Conservation (phyloP, 2,888 invertebrate species). For the Thereva nobilitata region DNA sequence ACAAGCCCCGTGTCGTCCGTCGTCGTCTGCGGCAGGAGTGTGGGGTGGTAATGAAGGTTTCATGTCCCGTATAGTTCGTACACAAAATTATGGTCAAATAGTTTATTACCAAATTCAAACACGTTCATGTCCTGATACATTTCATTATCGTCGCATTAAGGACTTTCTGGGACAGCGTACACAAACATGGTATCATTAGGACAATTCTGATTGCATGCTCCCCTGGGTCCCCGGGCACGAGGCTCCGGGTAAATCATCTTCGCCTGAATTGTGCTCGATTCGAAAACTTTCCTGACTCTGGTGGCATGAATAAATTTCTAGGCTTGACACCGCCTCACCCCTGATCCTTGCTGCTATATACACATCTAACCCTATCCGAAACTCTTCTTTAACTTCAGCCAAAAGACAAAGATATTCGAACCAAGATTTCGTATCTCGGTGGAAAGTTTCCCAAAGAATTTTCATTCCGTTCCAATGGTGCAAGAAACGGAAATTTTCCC, state of each 20-base stretch:
- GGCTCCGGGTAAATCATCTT: slow-evolving; percentile 29
- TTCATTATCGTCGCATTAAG: slow-evolving; percentile 31
- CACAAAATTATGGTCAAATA: slow-evolving; percentile 32
- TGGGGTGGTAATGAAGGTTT: slow-evolving; percentile 17
- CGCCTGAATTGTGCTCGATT: slow-evolving; percentile 32
- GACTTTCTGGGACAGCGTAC: slow-evolving; percentile 19
- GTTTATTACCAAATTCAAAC: slow-evolving; percentile 22
- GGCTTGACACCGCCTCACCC: slow-evolving; percentile 2
- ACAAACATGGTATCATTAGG: slow-evolving; percentile 31
- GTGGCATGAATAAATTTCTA: slow-evolving; percentile 26
- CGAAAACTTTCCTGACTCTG: slow-evolving; percentile 26
- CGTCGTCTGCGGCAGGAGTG: neutral
- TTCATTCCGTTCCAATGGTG: slow-evolving; percentile 28
- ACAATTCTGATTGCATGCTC: slow-evolving; percentile 17
- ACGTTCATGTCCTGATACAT: slow-evolving; percentile 31
- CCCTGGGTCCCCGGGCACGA: neutral
- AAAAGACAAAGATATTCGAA: slow-evolving; percentile 26
- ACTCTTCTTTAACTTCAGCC: slow-evolving; percentile 5
- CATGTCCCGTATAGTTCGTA: neutral
- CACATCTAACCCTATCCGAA: neutral
- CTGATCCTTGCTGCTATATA: neutral
- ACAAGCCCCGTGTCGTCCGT: neutral
- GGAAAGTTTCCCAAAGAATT: slow-evolving; percentile 27
- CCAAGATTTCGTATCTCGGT: slow-evolving; percentile 34
- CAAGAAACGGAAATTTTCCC: slow-evolving; percentile 34